phyloP scores from a whole-genome alignment of 2,113 vertebrate species.

The Xiphophorus couchianus region DNA sequence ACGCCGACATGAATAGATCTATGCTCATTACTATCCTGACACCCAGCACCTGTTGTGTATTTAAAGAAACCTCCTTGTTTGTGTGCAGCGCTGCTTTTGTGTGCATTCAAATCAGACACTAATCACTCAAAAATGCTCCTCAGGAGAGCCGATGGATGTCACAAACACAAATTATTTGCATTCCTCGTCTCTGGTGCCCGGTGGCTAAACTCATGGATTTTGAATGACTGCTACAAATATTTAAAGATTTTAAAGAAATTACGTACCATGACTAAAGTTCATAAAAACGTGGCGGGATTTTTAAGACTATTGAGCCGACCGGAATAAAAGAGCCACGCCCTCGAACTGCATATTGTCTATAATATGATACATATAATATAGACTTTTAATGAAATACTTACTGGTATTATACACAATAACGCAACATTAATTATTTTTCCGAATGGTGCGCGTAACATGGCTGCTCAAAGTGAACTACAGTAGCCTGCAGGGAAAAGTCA shows the following conservation, averaged over 20 bases:
- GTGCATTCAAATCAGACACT: background rate
- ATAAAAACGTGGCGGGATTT: no score
- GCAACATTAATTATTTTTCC: no score
- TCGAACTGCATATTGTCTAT: no score
- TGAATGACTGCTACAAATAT: background rate
- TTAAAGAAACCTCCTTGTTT: constrained; percentile 8
- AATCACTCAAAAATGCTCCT: background rate
- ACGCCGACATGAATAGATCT: background rate
- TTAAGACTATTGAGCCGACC: no score
- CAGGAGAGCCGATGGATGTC: background rate
- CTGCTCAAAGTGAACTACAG: no score
- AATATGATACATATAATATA: no score
- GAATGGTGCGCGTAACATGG: no score
- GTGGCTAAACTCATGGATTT: background rate
- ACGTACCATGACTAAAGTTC: no score
- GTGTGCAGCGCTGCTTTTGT: background rate
- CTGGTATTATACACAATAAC: no score
- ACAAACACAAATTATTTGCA: background rate
- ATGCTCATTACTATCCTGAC: background rate
- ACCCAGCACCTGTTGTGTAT: constrained; percentile 8
- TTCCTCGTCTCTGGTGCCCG: background rate
- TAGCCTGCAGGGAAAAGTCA: no score
- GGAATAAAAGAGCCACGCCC: no score
- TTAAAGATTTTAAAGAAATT: background rate
- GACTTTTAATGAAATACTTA: no score